phyloP scores from a whole-genome alignment of 2,888 invertebrate genomes.

The Morinoia aosen region DNA sequence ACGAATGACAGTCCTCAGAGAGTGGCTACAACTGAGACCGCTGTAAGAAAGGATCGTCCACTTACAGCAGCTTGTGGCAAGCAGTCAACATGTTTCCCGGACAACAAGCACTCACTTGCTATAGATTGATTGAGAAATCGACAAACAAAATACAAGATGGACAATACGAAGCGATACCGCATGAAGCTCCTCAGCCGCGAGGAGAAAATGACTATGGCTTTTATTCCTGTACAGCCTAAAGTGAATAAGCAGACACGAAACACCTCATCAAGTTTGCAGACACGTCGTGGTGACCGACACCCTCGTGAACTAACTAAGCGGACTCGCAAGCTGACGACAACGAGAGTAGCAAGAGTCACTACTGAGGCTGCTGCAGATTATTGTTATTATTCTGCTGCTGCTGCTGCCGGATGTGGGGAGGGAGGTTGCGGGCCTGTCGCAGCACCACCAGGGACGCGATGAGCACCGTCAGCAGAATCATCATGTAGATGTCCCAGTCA shows the following conservation, averaged over 20 bases:
- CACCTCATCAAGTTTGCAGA: background rate
- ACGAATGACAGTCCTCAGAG: background rate
- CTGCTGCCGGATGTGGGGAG: conserved; percentile 13
- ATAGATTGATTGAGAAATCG: no score
- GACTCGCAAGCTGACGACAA: background rate
- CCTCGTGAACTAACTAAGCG: background rate
- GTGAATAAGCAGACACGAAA: background rate
- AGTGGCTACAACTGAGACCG: background rate
- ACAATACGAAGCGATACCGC: background rate
- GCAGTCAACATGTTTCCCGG: background rate
- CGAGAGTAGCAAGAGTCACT: background rate
- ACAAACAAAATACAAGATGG: background rate
- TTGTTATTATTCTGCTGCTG: background rate
- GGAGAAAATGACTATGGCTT: background rate
- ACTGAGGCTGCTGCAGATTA: conserved; percentile 37
- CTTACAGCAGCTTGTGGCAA: background rate
- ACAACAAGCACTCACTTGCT: background rate
- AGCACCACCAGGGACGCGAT: conserved; percentile 87
- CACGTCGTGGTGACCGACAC: background rate
- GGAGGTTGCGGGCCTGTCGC: conserved; percentile 76
- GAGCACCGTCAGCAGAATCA: conserved; percentile 85
- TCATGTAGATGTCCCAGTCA: conserved; percentile 95
- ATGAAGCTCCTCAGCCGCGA: background rate
- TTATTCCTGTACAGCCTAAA: background rate
- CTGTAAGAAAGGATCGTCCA: background rate